Evolutionary conservation across 2,797 vertebrate species (phyloP), one percentile per base, ranked within the genome.

Genomic region (Pseudochaenichthys georgianus): DNA sequence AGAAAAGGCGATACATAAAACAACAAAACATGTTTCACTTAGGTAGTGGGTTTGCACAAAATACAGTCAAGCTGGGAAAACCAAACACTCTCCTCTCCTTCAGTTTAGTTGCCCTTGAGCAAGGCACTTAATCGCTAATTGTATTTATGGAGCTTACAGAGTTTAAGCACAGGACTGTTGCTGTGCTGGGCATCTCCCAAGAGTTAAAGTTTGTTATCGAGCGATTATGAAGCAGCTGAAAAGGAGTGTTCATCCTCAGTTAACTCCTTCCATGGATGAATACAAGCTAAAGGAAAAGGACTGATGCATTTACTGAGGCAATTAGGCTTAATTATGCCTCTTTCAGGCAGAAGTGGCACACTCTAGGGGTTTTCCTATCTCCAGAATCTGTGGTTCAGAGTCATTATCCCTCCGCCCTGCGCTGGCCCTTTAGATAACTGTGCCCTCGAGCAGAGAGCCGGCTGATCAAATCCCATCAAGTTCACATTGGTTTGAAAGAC

Each of bases 381-480:
- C 52, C 76, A 72, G n/a, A 77, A 89, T 89, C 87, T 81, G 86
- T 43, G 77, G 83, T 80, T 88, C 80, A 48, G 70, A 76, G 73
- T 88, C 89, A 88, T 92, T 92, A 91, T 80, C 81, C 77, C 74
- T 23, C 77, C 60, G 63, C 73, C 82, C 43, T 78, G 8, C 55
- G 0, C 70, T 31, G 70, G 78, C 75, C 82, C 71, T 76, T 81
- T 62, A 69, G 75, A 77, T 54, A 77, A 60, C 76, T 31, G 61
- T 77, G 79, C 85, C 86, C 89, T 9, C 65, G n/a, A 83, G 89
- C 76, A 8, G 4, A 3, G 45, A 11, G 16, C 68, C 34, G 79
- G 69, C 87, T 80, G 81, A 86, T 90, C 87, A 88, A 91, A 90
- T 89, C 86, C 88, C 82, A 85, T 87, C 83, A 76, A 82, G 82